Conservation (phyloP, 2,888 invertebrate genomes). For the Hirtodrosophila trivittata region DNA sequence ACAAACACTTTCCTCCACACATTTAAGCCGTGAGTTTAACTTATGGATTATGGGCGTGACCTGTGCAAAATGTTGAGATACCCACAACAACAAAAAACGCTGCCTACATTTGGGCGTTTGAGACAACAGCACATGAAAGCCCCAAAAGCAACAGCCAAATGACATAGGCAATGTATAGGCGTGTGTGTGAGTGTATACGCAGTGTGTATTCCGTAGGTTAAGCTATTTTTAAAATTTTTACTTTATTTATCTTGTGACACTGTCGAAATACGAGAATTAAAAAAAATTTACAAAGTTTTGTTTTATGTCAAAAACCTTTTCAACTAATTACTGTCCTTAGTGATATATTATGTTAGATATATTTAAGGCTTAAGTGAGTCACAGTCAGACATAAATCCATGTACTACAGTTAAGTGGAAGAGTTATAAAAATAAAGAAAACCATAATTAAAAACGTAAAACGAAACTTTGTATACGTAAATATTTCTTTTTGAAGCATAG, state of each 20-base stretch:
- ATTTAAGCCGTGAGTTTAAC: slow-evolving; percentile 56
- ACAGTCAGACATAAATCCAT: too few species aligned
- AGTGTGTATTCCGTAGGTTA: slow-evolving; percentile 28
- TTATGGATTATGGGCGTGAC: slow-evolving; percentile 77
- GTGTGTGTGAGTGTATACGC: slow-evolving; percentile 1
- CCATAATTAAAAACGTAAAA: too few species aligned
- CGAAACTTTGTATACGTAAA: too few species aligned
- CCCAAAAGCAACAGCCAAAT: slow-evolving; percentile 41
- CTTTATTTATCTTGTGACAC: too few species aligned
- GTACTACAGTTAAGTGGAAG: too few species aligned
- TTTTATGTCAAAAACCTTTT: too few species aligned
- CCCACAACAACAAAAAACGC: slow-evolving; percentile 43
- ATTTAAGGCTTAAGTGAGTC: too few species aligned
- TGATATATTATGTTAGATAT: too few species aligned
- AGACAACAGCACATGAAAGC: slow-evolving; percentile 31
- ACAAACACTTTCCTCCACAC: not conserved
- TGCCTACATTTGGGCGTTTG: slow-evolving; percentile 68
- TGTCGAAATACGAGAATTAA: slow-evolving; percentile 2
- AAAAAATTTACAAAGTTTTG: too few species aligned
- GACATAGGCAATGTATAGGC: slow-evolving; percentile 40
- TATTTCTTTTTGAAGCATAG: too few species aligned
- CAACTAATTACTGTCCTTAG: too few species aligned
- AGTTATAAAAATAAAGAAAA: too few species aligned
- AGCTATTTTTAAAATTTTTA: slow-evolving; percentile 1
- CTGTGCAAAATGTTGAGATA: slow-evolving; percentile 47